phyloP scores from a whole-genome alignment of 2,113 vertebrate genomes.

The Aplodontia rufa region DNA sequence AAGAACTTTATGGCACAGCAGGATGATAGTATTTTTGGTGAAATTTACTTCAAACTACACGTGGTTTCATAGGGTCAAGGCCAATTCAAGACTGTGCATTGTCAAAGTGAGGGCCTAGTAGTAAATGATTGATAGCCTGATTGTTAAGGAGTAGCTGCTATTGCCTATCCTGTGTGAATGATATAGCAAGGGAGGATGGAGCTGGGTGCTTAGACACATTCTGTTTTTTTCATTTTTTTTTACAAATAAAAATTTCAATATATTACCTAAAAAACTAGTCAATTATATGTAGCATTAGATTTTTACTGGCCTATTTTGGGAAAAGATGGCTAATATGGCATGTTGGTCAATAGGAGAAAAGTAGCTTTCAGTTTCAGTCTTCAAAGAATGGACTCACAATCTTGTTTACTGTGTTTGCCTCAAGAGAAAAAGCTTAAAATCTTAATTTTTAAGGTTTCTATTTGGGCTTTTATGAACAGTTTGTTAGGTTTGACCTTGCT shows the following conservation, averaged over 20 bases:
- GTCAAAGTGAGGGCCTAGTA: conserved; percentile 5
- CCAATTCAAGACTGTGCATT: neutral
- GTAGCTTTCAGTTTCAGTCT: neutral
- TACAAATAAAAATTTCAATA: conserved; percentile 23
- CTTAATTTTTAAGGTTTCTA: neutral
- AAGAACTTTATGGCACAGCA: conserved; percentile 32
- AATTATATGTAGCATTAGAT: neutral
- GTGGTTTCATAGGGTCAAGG: conserved; percentile 19
- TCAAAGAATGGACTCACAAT: neutral
- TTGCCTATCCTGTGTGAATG: neutral
- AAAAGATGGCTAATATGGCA: neutral
- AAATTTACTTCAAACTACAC: conserved; percentile 5
- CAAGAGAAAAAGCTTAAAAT: neutral
- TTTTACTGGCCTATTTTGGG: neutral
- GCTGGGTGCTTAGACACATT: conserved; percentile 10
- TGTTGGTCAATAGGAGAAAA: neutral
- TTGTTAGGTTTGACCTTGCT: conserved; percentile 25
- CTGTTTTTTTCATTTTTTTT: neutral
- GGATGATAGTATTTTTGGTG: neutral
- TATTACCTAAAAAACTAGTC: neutral
- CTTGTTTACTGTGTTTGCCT: neutral
- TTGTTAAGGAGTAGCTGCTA: neutral
- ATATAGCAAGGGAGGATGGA: neutral
- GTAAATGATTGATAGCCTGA: neutral
- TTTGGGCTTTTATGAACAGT: neutral